Evolutionary conservation across 2,888 invertebrate species (phyloP).

Genomic region (Pandemis corylana): DNA sequence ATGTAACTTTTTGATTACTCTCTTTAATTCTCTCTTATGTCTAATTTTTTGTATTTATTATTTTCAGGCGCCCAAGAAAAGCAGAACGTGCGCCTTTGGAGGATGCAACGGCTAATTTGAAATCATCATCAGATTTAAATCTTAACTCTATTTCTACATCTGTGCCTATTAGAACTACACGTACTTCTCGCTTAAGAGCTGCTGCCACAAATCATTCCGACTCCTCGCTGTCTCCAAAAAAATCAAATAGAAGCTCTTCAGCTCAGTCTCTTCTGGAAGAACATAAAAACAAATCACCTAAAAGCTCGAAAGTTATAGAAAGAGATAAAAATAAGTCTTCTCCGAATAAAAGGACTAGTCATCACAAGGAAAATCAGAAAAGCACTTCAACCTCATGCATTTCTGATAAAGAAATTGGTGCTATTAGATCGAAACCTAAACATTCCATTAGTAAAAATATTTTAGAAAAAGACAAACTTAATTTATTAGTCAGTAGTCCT

Average conservation of each 20-base stretch:
- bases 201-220: conserved; percentile 82
- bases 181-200: conserved; percentile 89
- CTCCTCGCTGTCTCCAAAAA: conserved; percentile 63
- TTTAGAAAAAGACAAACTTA: conserved; percentile 81
- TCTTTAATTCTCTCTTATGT: background rate
- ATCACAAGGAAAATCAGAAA: conserved; percentile 75
- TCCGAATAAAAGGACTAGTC: conserved; percentile 64
- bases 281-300: conserved; percentile 66
- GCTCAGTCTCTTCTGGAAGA: conserved; percentile 74
- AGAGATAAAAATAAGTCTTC: conserved; percentile 69
- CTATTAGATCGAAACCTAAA: conserved; percentile 81
- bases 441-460: conserved; percentile 81
- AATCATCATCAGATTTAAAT: conserved; percentile 80
- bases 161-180: conserved; percentile 88
- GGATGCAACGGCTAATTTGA: conserved; percentile 67
- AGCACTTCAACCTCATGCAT: conserved; percentile 59
- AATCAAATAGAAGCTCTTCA: conserved; percentile 75
- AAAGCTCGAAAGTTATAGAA: conserved; percentile 73
- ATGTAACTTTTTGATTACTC: too few species aligned
- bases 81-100: conserved; percentile 65
- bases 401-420: conserved; percentile 77
- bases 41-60: conserved; percentile 35
- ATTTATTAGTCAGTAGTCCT: conserved; percentile 74
- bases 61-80: conserved; percentile 75
- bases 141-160: conserved; percentile 75